Conservation (phyloP, 2,888 invertebrate genomes). For the Torymus tubicola region DNA sequence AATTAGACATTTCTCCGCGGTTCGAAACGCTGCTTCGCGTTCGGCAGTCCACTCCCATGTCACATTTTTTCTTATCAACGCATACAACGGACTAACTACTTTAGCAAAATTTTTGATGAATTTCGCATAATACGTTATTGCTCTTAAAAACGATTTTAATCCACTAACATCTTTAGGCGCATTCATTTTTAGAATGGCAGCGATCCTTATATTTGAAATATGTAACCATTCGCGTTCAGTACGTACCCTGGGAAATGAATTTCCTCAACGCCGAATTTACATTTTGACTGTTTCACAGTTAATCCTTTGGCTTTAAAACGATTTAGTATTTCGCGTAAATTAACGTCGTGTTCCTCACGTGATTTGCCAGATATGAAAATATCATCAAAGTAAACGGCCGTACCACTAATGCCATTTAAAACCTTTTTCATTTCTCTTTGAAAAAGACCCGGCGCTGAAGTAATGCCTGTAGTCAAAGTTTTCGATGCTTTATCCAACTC, state of each 20-base stretch:
- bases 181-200: conserved; percentile 57
- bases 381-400: not conserved
- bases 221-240: conserved; percentile 57
- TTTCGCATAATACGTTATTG: conserved; percentile 67
- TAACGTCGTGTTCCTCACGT: not conserved
- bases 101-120: conserved; percentile 63
- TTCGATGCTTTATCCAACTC: conserved; percentile 64
- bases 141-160: conserved; percentile 63
- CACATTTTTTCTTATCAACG: conserved; percentile 60
- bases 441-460: conserved; percentile 62
- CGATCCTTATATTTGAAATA: conserved; percentile 53
- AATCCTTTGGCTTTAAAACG: not conserved
- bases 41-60: conserved; percentile 52
- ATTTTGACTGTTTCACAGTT: not conserved
- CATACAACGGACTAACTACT: conserved; percentile 63
- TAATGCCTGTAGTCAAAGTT: conserved; percentile 59
- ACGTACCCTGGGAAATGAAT: not conserved
- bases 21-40: conserved; percentile 41
- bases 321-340: not conserved
- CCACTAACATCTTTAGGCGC: conserved; percentile 59
- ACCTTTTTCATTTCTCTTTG: conserved; percentile 33
- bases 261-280: not conserved
- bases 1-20: conserved; percentile 38
- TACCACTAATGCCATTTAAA: not conserved
- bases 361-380: not conserved